Percentiles rank a stretch among this genome's conserved stretches.
Conservation (phyloP, 53 echinoderm and acorn worm species). For the Temnopleurus reevesii region DNA sequence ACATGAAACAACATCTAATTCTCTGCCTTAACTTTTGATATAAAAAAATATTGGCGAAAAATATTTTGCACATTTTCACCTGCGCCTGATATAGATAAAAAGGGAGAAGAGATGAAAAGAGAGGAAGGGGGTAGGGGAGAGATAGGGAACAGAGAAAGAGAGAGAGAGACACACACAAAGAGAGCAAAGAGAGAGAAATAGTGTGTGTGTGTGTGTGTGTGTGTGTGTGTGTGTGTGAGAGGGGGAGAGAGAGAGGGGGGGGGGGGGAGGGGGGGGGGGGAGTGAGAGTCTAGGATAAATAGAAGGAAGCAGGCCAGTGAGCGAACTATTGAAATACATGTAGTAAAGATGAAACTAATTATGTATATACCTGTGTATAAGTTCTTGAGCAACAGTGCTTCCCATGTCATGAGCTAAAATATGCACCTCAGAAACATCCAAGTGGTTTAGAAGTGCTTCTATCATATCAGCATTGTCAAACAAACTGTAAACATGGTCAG, state of each 20-base stretch:
- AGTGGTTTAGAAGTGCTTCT: slow-evolving; percentile 61
- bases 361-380: slow-evolving; percentile 75
- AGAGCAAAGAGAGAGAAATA: background rate
- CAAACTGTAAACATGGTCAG: slow-evolving; percentile 67
- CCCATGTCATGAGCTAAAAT: slow-evolving; percentile 94
- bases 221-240: too few species aligned
- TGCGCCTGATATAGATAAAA: too few species aligned
- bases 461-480: slow-evolving; percentile 83
- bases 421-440: slow-evolving; percentile 70
- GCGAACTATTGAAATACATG: background rate
- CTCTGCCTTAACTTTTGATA: too few species aligned
- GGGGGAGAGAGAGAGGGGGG: background rate
- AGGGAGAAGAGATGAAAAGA: too few species aligned
- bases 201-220: too few species aligned
- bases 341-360: too few species aligned
- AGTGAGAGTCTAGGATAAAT: too few species aligned
- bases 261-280: background rate
- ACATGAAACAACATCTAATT: too few species aligned
- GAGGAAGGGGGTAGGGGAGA: too few species aligned
- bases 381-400: slow-evolving; percentile 89
- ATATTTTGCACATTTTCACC: too few species aligned
- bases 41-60: too few species aligned
- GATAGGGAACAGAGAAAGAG: too few species aligned
- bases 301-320: background rate
- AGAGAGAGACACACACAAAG: background rate